phyloP scores from a whole-genome alignment of 2,113 vertebrate species.

The Australoheros scitulus region DNA sequence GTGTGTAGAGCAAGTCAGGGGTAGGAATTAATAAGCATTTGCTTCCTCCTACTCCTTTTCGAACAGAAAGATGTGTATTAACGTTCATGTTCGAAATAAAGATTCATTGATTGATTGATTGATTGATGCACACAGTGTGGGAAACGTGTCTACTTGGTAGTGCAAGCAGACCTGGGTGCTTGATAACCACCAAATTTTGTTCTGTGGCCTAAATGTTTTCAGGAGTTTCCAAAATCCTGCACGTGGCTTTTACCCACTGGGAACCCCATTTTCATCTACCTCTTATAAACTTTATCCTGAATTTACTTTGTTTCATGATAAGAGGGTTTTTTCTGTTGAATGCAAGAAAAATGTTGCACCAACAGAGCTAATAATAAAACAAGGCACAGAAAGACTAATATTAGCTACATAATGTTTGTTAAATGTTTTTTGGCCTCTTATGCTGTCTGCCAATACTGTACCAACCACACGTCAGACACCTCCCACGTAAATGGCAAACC shows the following conservation, averaged over 20 bases:
- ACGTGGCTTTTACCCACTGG: neutral
- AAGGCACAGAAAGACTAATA: neutral
- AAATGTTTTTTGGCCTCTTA: neutral
- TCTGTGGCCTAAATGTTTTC: neutral
- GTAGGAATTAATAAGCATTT: no score
- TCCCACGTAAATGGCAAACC: conserved; percentile 64
- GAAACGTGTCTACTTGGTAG: neutral
- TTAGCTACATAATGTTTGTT: neutral
- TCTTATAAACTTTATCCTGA: neutral
- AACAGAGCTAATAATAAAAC: neutral
- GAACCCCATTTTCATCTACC: neutral
- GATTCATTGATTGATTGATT: no score
- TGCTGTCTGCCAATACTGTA: neutral
- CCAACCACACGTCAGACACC: conserved; percentile 50
- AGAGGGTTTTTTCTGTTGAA: neutral
- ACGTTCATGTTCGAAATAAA: no score
- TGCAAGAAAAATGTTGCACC: neutral
- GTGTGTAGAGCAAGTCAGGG: no score
- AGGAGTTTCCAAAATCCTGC: neutral
- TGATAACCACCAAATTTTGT: no score
- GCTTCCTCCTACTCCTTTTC: no score
- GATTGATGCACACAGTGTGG: neutral
- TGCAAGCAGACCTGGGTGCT: neutral
- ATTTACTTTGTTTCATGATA: neutral
- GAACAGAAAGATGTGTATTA: no score